Evolutionary conservation across 2,888 invertebrate genomes (phyloP), one percentile per base, ranked within the genome.

Genomic region (Hirtodrosophila confusa): DNA sequence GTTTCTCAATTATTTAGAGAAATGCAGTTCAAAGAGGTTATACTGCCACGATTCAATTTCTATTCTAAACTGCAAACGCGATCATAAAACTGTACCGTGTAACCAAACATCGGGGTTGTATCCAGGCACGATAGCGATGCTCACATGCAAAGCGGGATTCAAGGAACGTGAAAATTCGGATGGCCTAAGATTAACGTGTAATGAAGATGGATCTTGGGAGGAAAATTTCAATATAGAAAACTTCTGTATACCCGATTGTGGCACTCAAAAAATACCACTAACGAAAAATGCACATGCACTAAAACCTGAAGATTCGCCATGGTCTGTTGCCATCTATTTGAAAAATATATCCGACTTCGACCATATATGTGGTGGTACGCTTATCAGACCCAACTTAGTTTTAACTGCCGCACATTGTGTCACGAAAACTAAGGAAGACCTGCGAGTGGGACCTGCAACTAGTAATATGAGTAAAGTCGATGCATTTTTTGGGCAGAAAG

Each of bases 381-480:
- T 68, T 5, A 36, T 68, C 5, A 43, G 23, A 1, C 24, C 23
- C 3, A 55, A 68, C 10, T 6, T 61, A 0, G 64, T 64, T 3
- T 7, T 73, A 11, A 75, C 78, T n/a, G 63, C 73, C 1, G 69
- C 68, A 3, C 78, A 77, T 55, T 75, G 78, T n/a, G 37, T 75
- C 4, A 24, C 6, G 27, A 0, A 7, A 12, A 2, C 2, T 1
- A 0, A 1, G 11, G 10, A 10, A 10, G 0, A 1, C 3, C 5
- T 0, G 1, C 41, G 64, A 1, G 11, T 62, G 9, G 54, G 54
- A 1, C 9, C 7, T 1, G 0, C 31, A 23, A 1, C 0, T 0
- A 37, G 17, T 11, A 1, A 2, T 0, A 2, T 0, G 2, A 3
- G 2, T 3, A 17, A 0, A 7, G 17, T 53, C 3, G 1, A 0